A percentile compares a stretch with the other conserved stretches of the same genome.
Evolutionary conservation across 2,113 vertebrate genomes (phyloP).

Genomic region (Ochotona princeps): DNA sequence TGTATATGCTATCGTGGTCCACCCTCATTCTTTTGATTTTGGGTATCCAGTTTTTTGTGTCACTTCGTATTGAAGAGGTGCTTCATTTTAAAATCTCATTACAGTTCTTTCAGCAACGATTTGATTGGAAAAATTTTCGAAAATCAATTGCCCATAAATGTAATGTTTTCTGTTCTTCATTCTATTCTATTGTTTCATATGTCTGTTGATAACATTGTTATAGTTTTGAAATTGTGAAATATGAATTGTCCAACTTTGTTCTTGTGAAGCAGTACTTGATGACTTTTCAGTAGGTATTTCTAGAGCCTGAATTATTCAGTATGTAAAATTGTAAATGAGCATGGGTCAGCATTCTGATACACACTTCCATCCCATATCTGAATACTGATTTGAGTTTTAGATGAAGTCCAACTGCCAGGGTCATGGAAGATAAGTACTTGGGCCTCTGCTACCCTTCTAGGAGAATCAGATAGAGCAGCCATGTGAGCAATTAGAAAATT

Average conservation of each 20-base stretch:
- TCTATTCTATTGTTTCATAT: neutral
- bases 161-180: neutral
- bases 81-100: too few species aligned
- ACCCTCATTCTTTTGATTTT: neutral
- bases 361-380: too few species aligned
- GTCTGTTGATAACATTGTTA: neutral
- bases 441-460: too few species aligned
- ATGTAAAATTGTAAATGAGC: neutral
- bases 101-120: neutral
- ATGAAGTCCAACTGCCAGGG: too few species aligned
- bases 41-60: neutral
- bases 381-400: too few species aligned
- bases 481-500: too few species aligned
- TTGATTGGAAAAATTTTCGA: neutral
- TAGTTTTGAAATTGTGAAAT: conserved; percentile 17
- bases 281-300: neutral
- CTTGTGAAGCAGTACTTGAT: neutral
- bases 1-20: neutral
- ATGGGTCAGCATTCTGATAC: too few species aligned
- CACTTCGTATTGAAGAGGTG: neutral
- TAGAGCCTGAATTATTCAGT: neutral
- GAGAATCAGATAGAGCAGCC: too few species aligned
- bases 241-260: conserved; percentile 6
- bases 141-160: neutral
- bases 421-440: too few species aligned